Conservation (phyloP, 1,140 invertebrate species). For the Solenopsis invicta region DNA sequence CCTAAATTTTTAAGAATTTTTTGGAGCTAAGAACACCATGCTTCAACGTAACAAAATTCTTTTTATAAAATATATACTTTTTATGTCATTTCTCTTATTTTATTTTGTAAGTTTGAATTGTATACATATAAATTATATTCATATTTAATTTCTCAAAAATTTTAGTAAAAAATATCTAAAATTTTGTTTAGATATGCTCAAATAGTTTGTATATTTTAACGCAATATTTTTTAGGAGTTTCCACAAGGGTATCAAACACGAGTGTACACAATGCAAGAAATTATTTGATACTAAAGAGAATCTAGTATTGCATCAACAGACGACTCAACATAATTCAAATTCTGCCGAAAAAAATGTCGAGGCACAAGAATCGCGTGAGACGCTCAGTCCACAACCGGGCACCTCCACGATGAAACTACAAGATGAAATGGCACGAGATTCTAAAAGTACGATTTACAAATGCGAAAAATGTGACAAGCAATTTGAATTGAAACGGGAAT, state of each 20-base stretch:
- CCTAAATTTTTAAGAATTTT: too few relatives aligned
- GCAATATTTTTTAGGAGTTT: slow-evolving; percentile 77
- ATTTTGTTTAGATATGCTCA: neutral
- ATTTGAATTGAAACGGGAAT: slow-evolving; percentile 88
- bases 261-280: slow-evolving; percentile 86
- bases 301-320: slow-evolving; percentile 87
- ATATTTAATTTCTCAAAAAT: slow-evolving; percentile 3
- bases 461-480: slow-evolving; percentile 88
- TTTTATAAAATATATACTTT: neutral
- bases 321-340: slow-evolving; percentile 86
- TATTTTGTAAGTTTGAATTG: neutral
- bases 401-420: neutral
- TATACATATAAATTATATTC: neutral
- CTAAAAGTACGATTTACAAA: slow-evolving; percentile 66
- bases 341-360: slow-evolving; percentile 80
- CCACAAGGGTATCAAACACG: slow-evolving; percentile 87
- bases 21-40: too few relatives aligned
- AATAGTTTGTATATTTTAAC: neutral
- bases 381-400: neutral
- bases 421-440: neutral
- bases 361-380: neutral
- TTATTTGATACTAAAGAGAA: slow-evolving; percentile 85
- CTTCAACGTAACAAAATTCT: neutral
- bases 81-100: neutral
- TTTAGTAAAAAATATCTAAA: neutral